These are phyloP conservation scores for Hypothenemus hampei DNA, from an alignment of 1,140 invertebrate species.

Conservation along the genomic window DNA sequence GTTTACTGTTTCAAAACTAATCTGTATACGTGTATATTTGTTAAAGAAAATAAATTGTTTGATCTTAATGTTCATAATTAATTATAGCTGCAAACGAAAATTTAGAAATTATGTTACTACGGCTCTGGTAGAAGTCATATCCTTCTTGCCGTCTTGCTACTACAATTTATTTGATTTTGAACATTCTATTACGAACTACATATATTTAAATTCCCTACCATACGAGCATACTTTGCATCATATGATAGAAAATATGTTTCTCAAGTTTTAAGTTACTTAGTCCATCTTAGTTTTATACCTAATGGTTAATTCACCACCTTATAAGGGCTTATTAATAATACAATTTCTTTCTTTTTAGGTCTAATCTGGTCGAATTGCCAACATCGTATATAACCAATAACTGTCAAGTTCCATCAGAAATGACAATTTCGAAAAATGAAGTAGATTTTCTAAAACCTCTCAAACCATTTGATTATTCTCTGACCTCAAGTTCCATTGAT, in stretches of 20 bases:
- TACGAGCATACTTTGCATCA: not conserved
- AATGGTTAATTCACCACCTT: not conserved
- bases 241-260: not conserved
- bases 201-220: not conserved
- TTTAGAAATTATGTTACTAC: too few relatives aligned
- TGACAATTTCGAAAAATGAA: constrained; percentile 35
- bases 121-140: too few relatives aligned
- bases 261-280: not conserved
- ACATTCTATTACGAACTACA: not conserved
- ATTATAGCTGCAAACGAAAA: too few relatives aligned
- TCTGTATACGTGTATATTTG: too few relatives aligned
- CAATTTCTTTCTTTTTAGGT: constrained; percentile 25
- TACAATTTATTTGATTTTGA: too few relatives aligned
- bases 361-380: constrained; percentile 43
- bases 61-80: too few relatives aligned
- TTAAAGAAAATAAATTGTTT: too few relatives aligned
- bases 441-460: constrained; percentile 29
- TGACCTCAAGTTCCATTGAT: constrained; percentile 30
- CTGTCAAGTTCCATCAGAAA: constrained; percentile 35
- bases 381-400: constrained; percentile 44
- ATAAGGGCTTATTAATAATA: constrained; percentile 1
- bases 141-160: too few relatives aligned
- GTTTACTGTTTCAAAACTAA: too few relatives aligned
- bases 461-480: constrained; percentile 29
- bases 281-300: not conserved